Evolutionary conservation across 2,113 vertebrate species (phyloP).

Genomic region (Zosterops lateralis): DNA sequence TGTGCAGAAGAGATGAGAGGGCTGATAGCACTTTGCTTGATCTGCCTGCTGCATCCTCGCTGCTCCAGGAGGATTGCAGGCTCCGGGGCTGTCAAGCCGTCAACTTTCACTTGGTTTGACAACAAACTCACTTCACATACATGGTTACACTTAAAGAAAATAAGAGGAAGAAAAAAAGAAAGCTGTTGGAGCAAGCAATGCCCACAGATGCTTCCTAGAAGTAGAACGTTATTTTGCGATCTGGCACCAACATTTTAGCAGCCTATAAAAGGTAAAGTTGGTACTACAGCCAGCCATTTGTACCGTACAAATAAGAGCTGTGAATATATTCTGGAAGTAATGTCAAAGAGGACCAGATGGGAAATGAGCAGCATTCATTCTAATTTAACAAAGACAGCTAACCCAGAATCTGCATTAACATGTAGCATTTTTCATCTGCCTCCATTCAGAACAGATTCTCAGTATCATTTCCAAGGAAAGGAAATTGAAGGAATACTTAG

Average conservation of each 20-base stretch:
- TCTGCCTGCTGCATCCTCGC: constrained; percentile 1
- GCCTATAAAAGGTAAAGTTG: constrained; percentile 69
- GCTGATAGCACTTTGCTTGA: constrained; percentile 1
- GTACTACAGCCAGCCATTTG: constrained; percentile 67
- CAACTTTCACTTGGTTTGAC: constrained; percentile 62
- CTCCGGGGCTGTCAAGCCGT: constrained; percentile 39
- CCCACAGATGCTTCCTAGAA: constrained; percentile 63
- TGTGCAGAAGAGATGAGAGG: constrained; percentile 24
- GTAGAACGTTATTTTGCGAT: constrained; percentile 41
- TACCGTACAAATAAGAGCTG: constrained; percentile 64
- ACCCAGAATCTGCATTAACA: constrained; percentile 61
- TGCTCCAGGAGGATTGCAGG: background rate
- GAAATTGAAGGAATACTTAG: constrained; percentile 54
- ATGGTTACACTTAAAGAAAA: constrained; percentile 53
- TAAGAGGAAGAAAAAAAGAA: constrained; percentile 41
- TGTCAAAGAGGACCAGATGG: constrained; percentile 70
- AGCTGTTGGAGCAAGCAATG: constrained; percentile 47
- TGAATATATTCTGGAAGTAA: constrained; percentile 70
- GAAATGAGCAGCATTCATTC: constrained; percentile 69
- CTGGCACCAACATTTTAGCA: constrained; percentile 56
- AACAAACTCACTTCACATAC: constrained; percentile 55
- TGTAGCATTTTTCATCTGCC: constrained; percentile 59
- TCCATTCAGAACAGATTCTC: constrained; percentile 62
- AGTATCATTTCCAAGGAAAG: constrained; percentile 41
- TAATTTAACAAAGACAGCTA: constrained; percentile 69